A percentile compares a stretch with the other conserved stretches of the same genome.
phyloP scores from a whole-genome alignment of 2,888 invertebrate species.

The Didymodactylos carnosus region DNA sequence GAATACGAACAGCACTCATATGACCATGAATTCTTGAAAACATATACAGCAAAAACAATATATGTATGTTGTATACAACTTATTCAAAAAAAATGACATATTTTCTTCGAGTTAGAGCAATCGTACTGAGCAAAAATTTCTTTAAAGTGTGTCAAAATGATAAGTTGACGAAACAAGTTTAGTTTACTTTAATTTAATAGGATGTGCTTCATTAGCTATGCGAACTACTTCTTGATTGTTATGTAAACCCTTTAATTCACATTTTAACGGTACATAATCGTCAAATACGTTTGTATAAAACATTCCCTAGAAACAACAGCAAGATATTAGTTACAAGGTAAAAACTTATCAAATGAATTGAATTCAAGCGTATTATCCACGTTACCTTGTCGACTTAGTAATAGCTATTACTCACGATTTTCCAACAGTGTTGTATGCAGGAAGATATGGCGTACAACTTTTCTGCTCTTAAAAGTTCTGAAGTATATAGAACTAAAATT shows the following conservation, averaged over 20 bases:
- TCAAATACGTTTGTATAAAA: neutral
- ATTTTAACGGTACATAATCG: neutral
- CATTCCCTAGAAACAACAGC: neutral
- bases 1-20: neutral
- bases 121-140: too few relatives aligned
- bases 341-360: too few relatives aligned
- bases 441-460: too few relatives aligned
- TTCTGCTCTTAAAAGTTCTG: too few relatives aligned
- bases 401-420: neutral
- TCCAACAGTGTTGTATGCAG: neutral
- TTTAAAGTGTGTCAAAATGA: too few relatives aligned
- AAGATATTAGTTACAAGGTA: too few relatives aligned
- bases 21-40: neutral
- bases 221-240: neutral
- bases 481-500: too few relatives aligned
- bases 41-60: too few relatives aligned
- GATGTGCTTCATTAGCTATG: neutral
- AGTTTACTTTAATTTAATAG: neutral
- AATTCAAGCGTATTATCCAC: too few relatives aligned
- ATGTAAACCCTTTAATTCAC: neutral
- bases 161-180: too few relatives aligned
- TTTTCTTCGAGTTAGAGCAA: too few relatives aligned
- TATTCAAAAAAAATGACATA: neutral
- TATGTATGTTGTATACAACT: neutral
- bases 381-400: too few relatives aligned